Evolutionary conservation across 92 coral and sea anemone species (phyloP).

Genomic region (Parazoanthus atlanticus): DNA sequence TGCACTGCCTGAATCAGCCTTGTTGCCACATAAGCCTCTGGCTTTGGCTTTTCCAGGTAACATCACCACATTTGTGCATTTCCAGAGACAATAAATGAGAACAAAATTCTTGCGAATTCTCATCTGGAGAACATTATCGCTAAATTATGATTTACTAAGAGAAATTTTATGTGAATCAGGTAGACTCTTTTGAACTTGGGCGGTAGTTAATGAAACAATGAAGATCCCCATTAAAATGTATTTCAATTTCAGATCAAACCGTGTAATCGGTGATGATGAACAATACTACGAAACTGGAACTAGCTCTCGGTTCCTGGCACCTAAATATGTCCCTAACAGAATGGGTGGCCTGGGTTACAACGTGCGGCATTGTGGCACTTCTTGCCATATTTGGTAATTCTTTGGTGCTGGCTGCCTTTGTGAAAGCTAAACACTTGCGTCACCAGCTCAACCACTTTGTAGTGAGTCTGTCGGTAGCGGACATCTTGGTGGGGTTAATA

Average conservation of each 20-base stretch:
- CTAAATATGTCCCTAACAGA: slow-evolving; percentile 48
- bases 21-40: too few species aligned
- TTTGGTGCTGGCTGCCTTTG: slow-evolving; percentile 60
- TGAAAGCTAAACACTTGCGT: slow-evolving; percentile 48
- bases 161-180: too few species aligned
- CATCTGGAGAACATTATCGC: too few species aligned
- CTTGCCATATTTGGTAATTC: slow-evolving; percentile 60
- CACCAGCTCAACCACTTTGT: slow-evolving; percentile 58
- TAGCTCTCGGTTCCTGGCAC: slow-evolving; percentile 45
- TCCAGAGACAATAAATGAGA: too few species aligned
- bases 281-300: neutral
- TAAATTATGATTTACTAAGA: too few species aligned
- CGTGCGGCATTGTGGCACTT: slow-evolving; percentile 47
- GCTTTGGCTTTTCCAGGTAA: too few species aligned
- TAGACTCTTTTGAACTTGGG: too few species aligned
- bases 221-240: neutral
- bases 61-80: too few species aligned
- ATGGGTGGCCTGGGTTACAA: slow-evolving; percentile 55
- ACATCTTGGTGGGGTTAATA: slow-evolving; percentile 62
- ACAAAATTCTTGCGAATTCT: too few species aligned
- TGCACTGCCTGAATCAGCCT: too few species aligned
- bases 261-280: neutral
- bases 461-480: slow-evolving; percentile 70
- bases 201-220: too few species aligned
- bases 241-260: neutral